A percentile compares a stretch with the other conserved stretches of the same genome.
These are phyloP conservation scores for Rhingia campestris DNA, from an alignment of 2,888 invertebrate species.

Conservation along the genomic window DNA sequence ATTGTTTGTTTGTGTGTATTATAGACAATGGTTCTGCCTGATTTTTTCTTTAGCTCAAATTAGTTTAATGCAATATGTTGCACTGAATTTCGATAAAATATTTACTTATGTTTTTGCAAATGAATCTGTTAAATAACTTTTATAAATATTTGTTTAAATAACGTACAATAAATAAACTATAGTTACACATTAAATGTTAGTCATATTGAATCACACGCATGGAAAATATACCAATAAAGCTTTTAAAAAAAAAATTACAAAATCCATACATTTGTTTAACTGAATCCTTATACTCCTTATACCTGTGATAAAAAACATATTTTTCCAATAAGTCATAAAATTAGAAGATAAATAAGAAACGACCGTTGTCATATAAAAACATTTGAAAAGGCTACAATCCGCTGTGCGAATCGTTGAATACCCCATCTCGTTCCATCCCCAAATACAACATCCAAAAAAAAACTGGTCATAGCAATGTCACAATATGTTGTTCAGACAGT, in stretches of 20 bases:
- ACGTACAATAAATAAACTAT: constrained; percentile 68
- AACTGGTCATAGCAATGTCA: too few relatives aligned
- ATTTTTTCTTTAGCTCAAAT: constrained; percentile 62
- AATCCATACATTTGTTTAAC: too few relatives aligned
- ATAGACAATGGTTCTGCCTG: constrained; percentile 46
- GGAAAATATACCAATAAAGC: constrained; percentile 69
- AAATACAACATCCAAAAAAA: too few relatives aligned
- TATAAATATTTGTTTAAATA: constrained; percentile 75
- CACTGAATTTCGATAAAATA: background rate
- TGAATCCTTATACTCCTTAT: too few relatives aligned
- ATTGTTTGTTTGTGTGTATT: background rate
- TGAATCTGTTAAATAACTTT: constrained; percentile 41
- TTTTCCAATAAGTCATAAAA: too few relatives aligned
- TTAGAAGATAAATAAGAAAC: too few relatives aligned
- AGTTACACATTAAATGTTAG: constrained; percentile 72
- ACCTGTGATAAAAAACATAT: too few relatives aligned
- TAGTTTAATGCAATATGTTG: constrained; percentile 38
- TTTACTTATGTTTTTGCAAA: constrained; percentile 26
- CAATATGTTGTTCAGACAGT: too few relatives aligned
- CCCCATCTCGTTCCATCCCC: too few relatives aligned
- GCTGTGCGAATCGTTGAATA: too few relatives aligned
- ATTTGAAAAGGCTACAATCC: too few relatives aligned
- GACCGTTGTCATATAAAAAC: too few relatives aligned
- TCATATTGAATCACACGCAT: constrained; percentile 81
- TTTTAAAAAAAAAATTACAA: constrained; percentile 1